These are phyloP conservation scores for Thereva unica DNA, from an alignment of 2,888 invertebrate species.

Conservation along the genomic window DNA sequence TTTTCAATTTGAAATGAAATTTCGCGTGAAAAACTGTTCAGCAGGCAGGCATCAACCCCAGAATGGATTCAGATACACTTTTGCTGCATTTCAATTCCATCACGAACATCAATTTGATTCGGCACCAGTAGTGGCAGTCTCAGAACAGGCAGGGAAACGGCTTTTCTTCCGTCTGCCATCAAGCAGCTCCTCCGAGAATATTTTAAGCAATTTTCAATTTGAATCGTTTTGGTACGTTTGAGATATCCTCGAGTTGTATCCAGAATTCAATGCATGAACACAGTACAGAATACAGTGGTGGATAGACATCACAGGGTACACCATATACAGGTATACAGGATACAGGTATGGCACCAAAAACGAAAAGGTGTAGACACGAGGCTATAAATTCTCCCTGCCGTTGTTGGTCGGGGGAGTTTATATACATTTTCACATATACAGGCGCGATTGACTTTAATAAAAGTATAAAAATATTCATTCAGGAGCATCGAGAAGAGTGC, in stretches of 20 bases:
- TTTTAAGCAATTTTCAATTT: conserved; percentile 41
- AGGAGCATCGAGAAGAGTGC: conserved; percentile 36
- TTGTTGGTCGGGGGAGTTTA: no score
- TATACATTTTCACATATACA: neutral
- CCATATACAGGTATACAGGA: neutral
- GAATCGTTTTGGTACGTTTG: conserved; percentile 36
- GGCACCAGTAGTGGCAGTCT: conserved; percentile 2
- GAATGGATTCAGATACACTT: neutral
- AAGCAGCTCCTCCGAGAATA: conserved; percentile 36
- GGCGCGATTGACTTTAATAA: conserved; percentile 27
- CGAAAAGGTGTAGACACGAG: conserved; percentile 1
- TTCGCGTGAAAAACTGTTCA: conserved; percentile 34
- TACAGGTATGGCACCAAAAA: conserved; percentile 12
- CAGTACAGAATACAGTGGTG: no score
- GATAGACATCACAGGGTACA: no score
- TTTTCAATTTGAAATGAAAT: conserved; percentile 24
- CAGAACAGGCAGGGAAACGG: conserved; percentile 20
- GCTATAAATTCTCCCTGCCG: conserved; percentile 21
- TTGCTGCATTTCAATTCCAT: conserved; percentile 39
- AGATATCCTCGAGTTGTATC: conserved; percentile 7
- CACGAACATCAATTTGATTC: conserved; percentile 39
- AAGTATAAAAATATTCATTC: conserved; percentile 35
- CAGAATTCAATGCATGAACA: no score
- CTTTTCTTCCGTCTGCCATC: conserved; percentile 10
- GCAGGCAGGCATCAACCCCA: no score